Evolutionary conservation across 2,888 invertebrate genomes (phyloP), one percentile per base, ranked within the genome.

Genomic region (Mesoligia furuncula): DNA sequence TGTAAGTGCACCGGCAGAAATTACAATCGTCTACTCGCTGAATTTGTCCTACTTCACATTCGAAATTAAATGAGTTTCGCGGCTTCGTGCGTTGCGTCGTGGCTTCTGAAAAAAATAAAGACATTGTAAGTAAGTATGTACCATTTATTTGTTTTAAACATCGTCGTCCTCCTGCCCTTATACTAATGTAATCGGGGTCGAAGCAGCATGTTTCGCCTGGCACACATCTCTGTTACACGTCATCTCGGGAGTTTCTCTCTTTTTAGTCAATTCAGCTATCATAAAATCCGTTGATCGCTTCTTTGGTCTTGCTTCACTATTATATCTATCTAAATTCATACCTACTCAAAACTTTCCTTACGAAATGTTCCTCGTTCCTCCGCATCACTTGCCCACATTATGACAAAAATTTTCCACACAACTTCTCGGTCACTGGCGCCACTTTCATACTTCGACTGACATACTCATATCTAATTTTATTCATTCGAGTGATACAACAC

Each of bases 21-120:
- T 80, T 81, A 45, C 80, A 80, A 39, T 66, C 20, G 15, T 66
- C 69, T n/a, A 61, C 13, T 11, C 7, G 24, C 1, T 66, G 17
- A 31, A 61, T 39, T 42, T 17, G 0, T 42, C 80, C 80, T 45
- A 45, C 45, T 45, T 7, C 20, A 70, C 80, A 80, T 59, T 61
- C 39, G 8, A 3, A n/a, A 13, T 36, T 3, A 4, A n/a, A 51
- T 24, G 39, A 11, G 11, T 5, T 51, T 51, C 51, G n/a, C 31
- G 3, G 36, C 1, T 3, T 36, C n/a, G n/a, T 69, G 11, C 1
- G 11, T 1, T 7, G 11, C 11, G 0, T 17, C 39, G 39, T 39
- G 39, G 39, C 8, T 0, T 2, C 80, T 79, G 65, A 39, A 79
- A 65, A 45, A 59, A 27, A 59, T 2, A 9, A 24, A 54, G 11